These are phyloP conservation scores for Pantherophis guttatus DNA, from an alignment of 2,113 vertebrate genomes.

Conservation along the genomic window DNA sequence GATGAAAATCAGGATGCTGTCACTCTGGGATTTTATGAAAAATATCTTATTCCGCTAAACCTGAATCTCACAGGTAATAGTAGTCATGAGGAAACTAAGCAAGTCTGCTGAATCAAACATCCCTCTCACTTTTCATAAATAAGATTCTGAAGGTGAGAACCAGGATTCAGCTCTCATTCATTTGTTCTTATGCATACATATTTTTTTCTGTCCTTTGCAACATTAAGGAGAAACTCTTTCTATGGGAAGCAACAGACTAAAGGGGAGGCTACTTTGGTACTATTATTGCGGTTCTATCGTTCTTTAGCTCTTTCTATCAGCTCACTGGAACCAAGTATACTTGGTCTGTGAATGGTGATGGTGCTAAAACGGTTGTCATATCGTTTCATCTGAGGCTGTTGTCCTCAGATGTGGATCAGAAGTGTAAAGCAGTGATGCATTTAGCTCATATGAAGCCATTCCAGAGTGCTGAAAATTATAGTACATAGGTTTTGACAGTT, in stretches of 20 bases:
- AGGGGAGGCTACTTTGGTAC: not conserved
- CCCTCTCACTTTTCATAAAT: not conserved
- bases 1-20: not conserved
- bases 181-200: not conserved
- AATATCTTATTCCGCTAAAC: not conserved
- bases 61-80: not conserved
- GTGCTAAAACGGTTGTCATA: not conserved
- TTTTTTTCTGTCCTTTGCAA: not conserved
- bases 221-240: not conserved
- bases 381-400: not conserved
- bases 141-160: not conserved
- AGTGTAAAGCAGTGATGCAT: not conserved
- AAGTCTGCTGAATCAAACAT: not conserved
- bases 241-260: not conserved
- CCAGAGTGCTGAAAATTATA: not conserved
- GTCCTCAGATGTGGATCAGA: not conserved
- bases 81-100: not conserved
- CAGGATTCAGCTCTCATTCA: not conserved
- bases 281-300: not conserved
- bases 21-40: not conserved
- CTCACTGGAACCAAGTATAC: not conserved
- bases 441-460: not conserved
- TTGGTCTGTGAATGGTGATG: not conserved
- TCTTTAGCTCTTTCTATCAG: not conserved
- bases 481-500: not conserved